A percentile compares a stretch with the other conserved stretches of the same genome.
phyloP scores from a whole-genome alignment of 2,113 vertebrate genomes.

The Ceuthmochares aereus region DNA sequence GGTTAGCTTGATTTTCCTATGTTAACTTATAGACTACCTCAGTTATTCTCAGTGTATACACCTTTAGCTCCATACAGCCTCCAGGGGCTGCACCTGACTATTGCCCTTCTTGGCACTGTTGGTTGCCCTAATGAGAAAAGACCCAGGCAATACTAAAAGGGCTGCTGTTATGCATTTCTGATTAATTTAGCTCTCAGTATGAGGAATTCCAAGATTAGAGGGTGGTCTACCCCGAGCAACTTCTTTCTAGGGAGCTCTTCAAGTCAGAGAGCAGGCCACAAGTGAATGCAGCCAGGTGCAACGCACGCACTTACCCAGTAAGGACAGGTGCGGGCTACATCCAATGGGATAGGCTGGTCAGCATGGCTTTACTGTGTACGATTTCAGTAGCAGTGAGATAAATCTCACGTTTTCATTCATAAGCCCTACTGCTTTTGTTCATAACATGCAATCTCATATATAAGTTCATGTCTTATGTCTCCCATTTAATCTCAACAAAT shows the following conservation, averaged over 20 bases:
- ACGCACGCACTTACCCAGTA: background rate
- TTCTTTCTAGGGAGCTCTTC: background rate
- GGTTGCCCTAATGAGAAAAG: background rate
- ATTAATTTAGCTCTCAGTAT: background rate
- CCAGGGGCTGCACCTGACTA: background rate
- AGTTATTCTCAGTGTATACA: background rate
- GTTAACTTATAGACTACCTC: background rate
- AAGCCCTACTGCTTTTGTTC: background rate
- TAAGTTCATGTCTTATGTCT: background rate
- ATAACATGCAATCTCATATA: background rate
- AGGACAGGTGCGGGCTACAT: background rate
- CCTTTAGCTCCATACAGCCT: background rate
- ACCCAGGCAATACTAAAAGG: background rate
- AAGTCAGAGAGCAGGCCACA: background rate
- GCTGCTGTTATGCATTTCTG: background rate
- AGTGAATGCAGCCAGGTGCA: rapidly evolving
- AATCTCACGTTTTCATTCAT: background rate
- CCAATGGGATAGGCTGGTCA: background rate
- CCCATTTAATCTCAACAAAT: background rate
- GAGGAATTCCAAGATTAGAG: background rate
- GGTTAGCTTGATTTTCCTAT: background rate
- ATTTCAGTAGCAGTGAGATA: background rate
- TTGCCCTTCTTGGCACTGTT: background rate
- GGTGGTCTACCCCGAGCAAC: rapidly evolving
- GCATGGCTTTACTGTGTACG: background rate